Conservation (phyloP, 2,797 vertebrate genomes). For the Ciconia nigra region DNA sequence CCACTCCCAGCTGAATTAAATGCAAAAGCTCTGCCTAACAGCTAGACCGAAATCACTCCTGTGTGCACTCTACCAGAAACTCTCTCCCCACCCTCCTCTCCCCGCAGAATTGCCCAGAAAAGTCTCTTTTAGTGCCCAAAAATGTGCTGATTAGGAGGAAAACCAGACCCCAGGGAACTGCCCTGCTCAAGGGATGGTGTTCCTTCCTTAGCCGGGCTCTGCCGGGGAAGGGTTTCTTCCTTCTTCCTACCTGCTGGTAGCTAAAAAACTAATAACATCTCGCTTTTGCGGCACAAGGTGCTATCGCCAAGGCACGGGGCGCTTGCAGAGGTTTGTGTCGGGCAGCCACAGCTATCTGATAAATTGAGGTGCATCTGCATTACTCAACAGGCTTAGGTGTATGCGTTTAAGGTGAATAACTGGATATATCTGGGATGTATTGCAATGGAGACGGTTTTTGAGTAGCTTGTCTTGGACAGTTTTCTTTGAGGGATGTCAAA, state of each 20-base stretch:
- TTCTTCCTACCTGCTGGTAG: not conserved
- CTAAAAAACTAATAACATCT: fast-evolving
- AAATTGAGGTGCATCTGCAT: fast-evolving
- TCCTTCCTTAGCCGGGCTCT: not conserved
- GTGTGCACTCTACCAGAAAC: not conserved
- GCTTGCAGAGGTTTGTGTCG: not conserved
- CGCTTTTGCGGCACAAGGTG: fast-evolving
- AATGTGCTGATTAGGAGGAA: fast-evolving
- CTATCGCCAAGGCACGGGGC: fast-evolving
- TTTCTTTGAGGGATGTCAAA: not conserved
- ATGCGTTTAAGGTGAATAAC: not conserved
- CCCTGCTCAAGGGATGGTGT: fast-evolving
- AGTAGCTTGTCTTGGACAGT: not conserved
- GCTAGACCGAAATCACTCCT: fast-evolving
- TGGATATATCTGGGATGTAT: not conserved
- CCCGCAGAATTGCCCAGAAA: not conserved
- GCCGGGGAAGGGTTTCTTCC: not conserved
- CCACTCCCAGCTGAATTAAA: not conserved
- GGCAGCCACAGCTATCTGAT: not conserved
- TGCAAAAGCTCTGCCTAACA: not conserved
- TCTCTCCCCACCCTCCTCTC: not conserved
- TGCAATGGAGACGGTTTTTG: not conserved
- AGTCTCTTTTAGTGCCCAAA: not conserved
- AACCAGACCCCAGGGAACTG: fast-evolving
- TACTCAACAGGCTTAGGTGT: not conserved